phyloP scores from a whole-genome alignment of 2,797 vertebrate genomes.

The Carcharodon carcharias region DNA sequence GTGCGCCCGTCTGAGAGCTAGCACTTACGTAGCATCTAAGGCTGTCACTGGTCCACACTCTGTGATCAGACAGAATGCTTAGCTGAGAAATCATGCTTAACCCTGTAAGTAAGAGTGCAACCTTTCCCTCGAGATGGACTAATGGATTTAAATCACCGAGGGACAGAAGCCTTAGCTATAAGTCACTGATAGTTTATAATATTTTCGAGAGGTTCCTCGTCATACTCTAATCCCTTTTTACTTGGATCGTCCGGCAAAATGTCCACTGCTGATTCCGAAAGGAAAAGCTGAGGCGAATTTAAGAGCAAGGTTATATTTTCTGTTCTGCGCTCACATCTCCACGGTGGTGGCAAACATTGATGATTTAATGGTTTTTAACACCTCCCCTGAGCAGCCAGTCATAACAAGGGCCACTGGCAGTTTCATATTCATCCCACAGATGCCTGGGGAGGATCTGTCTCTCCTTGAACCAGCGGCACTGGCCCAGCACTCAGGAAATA shows the following conservation, averaged over 20 bases:
- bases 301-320: neutral
- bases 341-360: neutral
- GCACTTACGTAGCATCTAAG: neutral
- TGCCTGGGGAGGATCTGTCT: neutral
- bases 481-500: neutral
- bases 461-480: neutral
- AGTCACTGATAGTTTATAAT: neutral
- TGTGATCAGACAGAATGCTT: neutral
- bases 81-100: conserved; percentile 13
- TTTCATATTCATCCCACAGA: neutral
- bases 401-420: neutral
- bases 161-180: neutral
- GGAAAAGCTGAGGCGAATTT: neutral
- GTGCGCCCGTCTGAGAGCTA: neutral
- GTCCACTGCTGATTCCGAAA: neutral
- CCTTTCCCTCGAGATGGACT: neutral
- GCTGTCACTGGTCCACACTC: neutral
- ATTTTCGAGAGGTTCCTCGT: conserved; percentile 3
- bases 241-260: neutral
- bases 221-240: neutral
- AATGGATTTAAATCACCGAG: conserved; percentile 1
- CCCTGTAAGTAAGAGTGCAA: neutral
- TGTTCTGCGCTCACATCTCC: neutral
- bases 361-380: neutral
- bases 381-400: neutral